A percentile compares a stretch with the other conserved stretches of the same genome.
phyloP scores from a whole-genome alignment of 2,888 invertebrate genomes.

The Lydus trimaculatus region DNA sequence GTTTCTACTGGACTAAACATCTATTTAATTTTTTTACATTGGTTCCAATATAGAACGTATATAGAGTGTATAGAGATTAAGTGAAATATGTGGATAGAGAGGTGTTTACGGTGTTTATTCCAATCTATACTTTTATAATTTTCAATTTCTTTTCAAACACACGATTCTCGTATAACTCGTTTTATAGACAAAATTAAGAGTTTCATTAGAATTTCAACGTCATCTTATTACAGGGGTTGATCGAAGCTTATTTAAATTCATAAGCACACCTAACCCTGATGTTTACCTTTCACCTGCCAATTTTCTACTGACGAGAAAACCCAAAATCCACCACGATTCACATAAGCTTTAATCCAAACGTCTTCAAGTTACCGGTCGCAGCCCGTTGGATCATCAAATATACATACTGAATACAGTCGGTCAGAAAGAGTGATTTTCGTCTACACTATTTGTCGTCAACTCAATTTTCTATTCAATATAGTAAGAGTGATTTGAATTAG shows the following conservation, averaged over 20 bases:
- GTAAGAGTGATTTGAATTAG: too few species aligned
- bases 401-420: too few species aligned
- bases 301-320: slow-evolving; percentile 32
- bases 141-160: slow-evolving; percentile 59
- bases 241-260: slow-evolving; percentile 58
- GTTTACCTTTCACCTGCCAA: slow-evolving; percentile 43
- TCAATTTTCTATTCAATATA: too few species aligned
- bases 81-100: neutral
- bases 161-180: slow-evolving; percentile 57
- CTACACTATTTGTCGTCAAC: too few species aligned
- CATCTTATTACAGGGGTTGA: slow-evolving; percentile 44
- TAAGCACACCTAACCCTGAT: slow-evolving; percentile 55
- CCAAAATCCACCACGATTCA: neutral
- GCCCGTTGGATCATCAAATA: too few species aligned
- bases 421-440: too few species aligned
- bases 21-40: neutral
- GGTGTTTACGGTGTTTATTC: neutral
- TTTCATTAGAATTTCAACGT: slow-evolving; percentile 44
- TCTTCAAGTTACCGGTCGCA: too few species aligned
- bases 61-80: neutral
- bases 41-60: too few species aligned
- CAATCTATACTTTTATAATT: slow-evolving; percentile 47
- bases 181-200: slow-evolving; percentile 57
- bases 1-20: neutral
- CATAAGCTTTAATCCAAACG: neutral